Evolutionary conservation across 1,140 invertebrate genomes (phyloP).

Genomic region (Hormaphis cornu): DNA sequence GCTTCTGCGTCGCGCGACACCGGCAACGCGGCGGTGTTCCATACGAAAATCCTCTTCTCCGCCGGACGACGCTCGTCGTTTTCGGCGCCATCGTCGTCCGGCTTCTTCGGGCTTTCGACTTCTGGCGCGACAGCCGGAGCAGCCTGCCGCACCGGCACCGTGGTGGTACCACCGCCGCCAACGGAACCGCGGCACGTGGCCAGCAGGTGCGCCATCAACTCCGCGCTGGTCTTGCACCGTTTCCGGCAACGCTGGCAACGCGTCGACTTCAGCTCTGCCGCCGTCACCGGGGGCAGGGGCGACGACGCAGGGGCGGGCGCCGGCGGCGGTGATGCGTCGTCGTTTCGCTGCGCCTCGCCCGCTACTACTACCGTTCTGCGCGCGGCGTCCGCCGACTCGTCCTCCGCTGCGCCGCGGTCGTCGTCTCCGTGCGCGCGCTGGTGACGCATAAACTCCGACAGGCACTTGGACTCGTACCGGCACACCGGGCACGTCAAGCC

Average conservation of each 20-base stretch:
- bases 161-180: background rate
- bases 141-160: background rate
- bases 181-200: slow-evolving; percentile 48
- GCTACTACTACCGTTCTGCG: slow-evolving; percentile 41
- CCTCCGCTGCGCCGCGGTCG: slow-evolving; percentile 40
- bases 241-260: slow-evolving; percentile 74
- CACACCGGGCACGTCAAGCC: slow-evolving; percentile 62
- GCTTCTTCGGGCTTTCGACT: background rate
- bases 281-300: slow-evolving; percentile 40
- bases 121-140: too few relatives aligned
- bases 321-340: slow-evolving; percentile 45
- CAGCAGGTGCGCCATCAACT: slow-evolving; percentile 63
- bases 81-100: slow-evolving; percentile 22
- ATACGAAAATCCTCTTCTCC: slow-evolving; percentile 67
- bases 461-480: slow-evolving; percentile 69
- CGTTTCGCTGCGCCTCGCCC: too few relatives aligned
- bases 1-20: slow-evolving; percentile 36
- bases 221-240: slow-evolving; percentile 68
- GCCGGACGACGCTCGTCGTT: slow-evolving; percentile 51
- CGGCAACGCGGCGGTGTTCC: slow-evolving; percentile 48
- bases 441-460: slow-evolving; percentile 68
- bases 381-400: slow-evolving; percentile 41
- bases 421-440: slow-evolving; percentile 49
- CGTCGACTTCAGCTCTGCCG: slow-evolving; percentile 41
- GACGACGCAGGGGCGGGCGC: slow-evolving; percentile 39